Evolutionary conservation across 2,113 vertebrate species (phyloP).

Genomic region (Opisthocomus hoazin): DNA sequence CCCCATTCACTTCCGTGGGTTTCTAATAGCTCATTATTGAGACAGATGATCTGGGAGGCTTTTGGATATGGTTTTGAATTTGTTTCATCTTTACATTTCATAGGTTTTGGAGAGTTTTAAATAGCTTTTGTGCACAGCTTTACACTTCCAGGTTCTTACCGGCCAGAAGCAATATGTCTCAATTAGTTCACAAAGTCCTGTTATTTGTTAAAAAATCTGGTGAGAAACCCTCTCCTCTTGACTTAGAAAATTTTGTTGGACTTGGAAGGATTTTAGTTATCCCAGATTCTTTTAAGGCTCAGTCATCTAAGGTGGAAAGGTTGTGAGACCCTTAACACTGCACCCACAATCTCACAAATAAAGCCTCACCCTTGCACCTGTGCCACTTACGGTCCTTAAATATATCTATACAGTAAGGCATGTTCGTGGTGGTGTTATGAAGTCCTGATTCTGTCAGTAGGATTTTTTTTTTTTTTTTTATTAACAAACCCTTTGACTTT

Average conservation of each 20-base stretch:
- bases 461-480: not conserved
- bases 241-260: not conserved
- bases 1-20: accelerated
- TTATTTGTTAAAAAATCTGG: not conserved
- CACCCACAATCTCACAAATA: accelerated
- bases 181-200: not conserved
- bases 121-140: not conserved
- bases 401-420: not conserved
- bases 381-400: not conserved
- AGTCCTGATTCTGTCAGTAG: not conserved
- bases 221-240: not conserved
- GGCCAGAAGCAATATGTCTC: not conserved
- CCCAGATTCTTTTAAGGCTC: not conserved
- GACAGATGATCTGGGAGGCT: not conserved
- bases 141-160: not conserved
- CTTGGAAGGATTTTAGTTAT: not conserved
- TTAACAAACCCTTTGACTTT: slow-evolving; percentile 45
- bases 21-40: not conserved
- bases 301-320: not conserved
- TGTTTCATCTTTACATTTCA: not conserved
- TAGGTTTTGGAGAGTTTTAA: not conserved
- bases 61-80: not conserved
- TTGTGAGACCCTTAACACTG: not conserved
- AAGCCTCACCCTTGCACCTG: not conserved
- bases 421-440: not conserved